A percentile compares a stretch with the other conserved stretches of the same genome.
Evolutionary conservation across 1,140 invertebrate species (phyloP).

Genomic region (Tetraneura akinire): DNA sequence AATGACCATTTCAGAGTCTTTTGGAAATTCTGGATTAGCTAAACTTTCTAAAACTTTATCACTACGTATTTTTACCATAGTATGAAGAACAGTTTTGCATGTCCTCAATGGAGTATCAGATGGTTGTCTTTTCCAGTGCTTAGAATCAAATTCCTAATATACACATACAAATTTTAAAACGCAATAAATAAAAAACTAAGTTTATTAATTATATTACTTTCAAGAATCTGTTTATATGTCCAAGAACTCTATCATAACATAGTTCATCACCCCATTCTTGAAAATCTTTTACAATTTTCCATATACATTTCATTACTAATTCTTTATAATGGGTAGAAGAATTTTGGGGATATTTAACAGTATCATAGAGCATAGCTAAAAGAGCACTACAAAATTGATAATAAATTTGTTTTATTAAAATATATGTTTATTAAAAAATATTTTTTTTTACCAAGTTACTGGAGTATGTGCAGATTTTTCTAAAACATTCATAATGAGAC

Average conservation of each 20-base stretch:
- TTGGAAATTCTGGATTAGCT: conserved; percentile 34
- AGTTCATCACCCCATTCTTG: conserved; percentile 55
- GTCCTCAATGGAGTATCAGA: conserved; percentile 55
- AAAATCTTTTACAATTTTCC: conserved; percentile 56
- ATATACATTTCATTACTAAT: conserved; percentile 56
- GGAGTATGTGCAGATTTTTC: conserved; percentile 55
- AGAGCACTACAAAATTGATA: conserved; percentile 53
- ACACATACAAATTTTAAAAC: conserved; percentile 1
- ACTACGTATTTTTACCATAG: conserved; percentile 55
- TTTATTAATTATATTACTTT: conserved; percentile 51
- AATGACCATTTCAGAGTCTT: conserved; percentile 51
- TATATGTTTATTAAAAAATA: background rate
- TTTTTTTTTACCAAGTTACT: conserved; percentile 54
- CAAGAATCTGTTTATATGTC: conserved; percentile 55
- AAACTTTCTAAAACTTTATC: conserved; percentile 52
- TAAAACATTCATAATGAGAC: conserved; percentile 55
- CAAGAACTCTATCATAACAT: conserved; percentile 54
- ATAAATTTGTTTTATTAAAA: background rate
- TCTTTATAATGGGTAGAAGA: conserved; percentile 54
- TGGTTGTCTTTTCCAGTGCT: conserved; percentile 56
- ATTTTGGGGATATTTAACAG: conserved; percentile 50
- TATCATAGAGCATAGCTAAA: conserved; percentile 55
- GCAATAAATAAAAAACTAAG: too few relatives aligned
- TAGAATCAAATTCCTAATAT: conserved; percentile 55
- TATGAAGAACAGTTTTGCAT: conserved; percentile 56